Conservation (phyloP, 2,113 vertebrate species). For the Chaetops frenatus region DNA sequence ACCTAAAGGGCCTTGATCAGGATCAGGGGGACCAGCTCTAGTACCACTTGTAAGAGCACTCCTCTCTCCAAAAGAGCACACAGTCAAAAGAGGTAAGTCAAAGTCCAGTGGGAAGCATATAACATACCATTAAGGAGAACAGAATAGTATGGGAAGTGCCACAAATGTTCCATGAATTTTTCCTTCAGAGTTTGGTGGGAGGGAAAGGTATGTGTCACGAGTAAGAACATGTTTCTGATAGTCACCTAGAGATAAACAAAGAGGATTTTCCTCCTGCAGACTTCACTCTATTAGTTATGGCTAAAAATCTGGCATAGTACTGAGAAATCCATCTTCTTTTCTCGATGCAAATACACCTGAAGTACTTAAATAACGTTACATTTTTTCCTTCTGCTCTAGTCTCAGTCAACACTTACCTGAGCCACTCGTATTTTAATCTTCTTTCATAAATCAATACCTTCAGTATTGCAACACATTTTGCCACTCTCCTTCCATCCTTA, state of each 20-base stretch:
- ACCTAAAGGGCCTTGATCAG: constrained; percentile 1
- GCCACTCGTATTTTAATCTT: neutral
- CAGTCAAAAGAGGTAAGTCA: neutral
- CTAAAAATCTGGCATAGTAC: neutral
- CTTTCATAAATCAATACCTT: constrained; percentile 15
- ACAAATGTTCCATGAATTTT: neutral
- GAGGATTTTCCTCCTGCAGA: neutral
- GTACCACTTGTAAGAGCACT: neutral
- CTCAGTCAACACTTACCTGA: neutral
- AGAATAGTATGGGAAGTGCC: neutral
- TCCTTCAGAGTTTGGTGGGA: neutral
- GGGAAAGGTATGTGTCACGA: neutral
- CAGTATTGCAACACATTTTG: neutral
- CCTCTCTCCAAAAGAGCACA: neutral
- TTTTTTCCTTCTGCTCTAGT: neutral
- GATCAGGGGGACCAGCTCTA: neutral
- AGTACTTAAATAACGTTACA: neutral
- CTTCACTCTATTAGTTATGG: neutral
- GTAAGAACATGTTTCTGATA: neutral
- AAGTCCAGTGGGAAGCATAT: neutral
- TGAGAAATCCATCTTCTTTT: neutral
- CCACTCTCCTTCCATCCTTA: neutral
- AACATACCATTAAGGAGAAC: neutral
- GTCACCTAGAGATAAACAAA: neutral
- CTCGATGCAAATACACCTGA: neutral